Base-by-base conservation (phyloP, 2,888 invertebrate species). In the Trissolcus brochymenae region DNA sequence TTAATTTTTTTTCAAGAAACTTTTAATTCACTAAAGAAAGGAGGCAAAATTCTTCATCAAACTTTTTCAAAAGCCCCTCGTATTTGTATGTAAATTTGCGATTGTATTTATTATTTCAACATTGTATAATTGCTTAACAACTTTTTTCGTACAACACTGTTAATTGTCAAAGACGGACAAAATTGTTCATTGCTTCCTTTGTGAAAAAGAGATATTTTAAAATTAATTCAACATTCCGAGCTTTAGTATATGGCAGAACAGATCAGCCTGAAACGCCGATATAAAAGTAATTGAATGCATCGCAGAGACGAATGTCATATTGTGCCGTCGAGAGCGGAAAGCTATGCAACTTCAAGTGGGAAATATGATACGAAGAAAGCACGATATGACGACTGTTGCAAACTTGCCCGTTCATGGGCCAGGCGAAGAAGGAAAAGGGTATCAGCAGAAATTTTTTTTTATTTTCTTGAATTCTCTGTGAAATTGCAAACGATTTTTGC, bases 261-360 rank as follows among this genome's bases (percentile, higher is more conserved):
- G 68, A 75, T 75, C 75, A 65, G 43, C 14, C 35, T 60, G 65
- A 75, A 65, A 16, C 16, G 64, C 16, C 25, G 51, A 19, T 59
- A 75, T 68, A 75, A 65, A 68, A 70, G 68, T 75, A 65, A 70
- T 68, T 75, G 59, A 68, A 64, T 75, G 75, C 59, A 54, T 59
- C 21, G 19, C 21, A 21, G 62, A 67, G 54, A 56, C 29, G 54
- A 68, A 57, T 53, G 62, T 75, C 59, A 68, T 75, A 70, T 65
- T 70, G 65, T 60, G 35, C 53, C 54, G 74, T 55, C 51, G 59
- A 75, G 68, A 68, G 64, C 51, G 64, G 64, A 70, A 75, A 68
- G 64, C 68, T 68, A 75, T 70, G 75, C 75, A 75, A 65, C 65
- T 70, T 75, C 64, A 54, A 75, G 74, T 64, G 75, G 64, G 75